Percentiles rank a stretch among this genome's conserved stretches.
These are phyloP conservation scores for Pheosia gnoma DNA, from an alignment of 2,888 invertebrate genomes.

Conservation along the genomic window DNA sequence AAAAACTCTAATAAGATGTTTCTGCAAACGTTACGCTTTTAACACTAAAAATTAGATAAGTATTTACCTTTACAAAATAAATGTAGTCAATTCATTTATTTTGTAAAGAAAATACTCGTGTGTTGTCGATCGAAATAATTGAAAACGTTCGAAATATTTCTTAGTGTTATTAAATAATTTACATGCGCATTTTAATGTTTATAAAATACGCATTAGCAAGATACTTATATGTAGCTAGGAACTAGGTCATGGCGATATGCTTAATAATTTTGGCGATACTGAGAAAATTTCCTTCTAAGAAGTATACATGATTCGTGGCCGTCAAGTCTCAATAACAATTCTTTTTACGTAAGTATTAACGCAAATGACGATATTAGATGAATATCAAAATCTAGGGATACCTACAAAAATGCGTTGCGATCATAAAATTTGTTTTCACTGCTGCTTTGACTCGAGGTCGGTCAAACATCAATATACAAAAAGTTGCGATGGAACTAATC, in stretches of 20 bases:
- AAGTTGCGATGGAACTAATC: background rate
- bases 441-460: background rate
- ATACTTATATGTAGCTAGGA: background rate
- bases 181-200: background rate
- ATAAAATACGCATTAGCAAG: slow-evolving; percentile 1
- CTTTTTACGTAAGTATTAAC: background rate
- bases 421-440: background rate
- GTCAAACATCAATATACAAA: background rate
- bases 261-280: background rate
- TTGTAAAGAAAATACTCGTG: no score
- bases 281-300: background rate
- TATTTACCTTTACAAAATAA: no score
- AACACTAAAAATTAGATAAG: no score
- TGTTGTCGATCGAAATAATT: no score
- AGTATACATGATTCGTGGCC: background rate
- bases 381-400: background rate
- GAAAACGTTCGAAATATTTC: no score
- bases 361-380: background rate
- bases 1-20: no score
- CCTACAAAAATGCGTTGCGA: background rate
- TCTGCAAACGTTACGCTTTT: no score
- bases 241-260: background rate
- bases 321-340: slow-evolving; percentile 1
- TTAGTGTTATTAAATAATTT: background rate
- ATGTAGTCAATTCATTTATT: no score